These are phyloP conservation scores for Pseudococcus jackbeardsleyi DNA, from an alignment of 2,888 invertebrate genomes.

Conservation along the genomic window DNA sequence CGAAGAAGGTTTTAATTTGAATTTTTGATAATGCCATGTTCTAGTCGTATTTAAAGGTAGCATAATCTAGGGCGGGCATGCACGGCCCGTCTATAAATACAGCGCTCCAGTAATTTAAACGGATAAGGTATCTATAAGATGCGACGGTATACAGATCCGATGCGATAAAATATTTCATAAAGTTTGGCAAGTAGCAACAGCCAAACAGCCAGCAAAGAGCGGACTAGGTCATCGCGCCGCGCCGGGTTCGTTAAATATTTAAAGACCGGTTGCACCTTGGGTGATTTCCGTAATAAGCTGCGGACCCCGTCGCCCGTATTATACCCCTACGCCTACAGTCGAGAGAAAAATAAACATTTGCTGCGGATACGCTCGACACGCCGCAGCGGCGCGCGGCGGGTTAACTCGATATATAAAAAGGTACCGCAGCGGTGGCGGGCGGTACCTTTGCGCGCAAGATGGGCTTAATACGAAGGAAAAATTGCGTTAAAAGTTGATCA, in stretches of 20 bases:
- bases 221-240: neutral
- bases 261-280: slow-evolving; percentile 6
- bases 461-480: slow-evolving; percentile 42
- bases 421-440: neutral
- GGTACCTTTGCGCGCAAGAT: neutral
- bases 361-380: neutral
- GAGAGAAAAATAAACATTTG: neutral
- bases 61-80: too few relatives aligned
- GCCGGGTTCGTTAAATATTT: neutral
- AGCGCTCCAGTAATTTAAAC: too few relatives aligned
- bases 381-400: neutral
- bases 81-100: too few relatives aligned
- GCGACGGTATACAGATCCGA: neutral
- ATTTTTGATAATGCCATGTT: neutral
- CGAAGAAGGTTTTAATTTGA: slow-evolving; percentile 8
- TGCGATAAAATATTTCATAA: slow-evolving; percentile 8
- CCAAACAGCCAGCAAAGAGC: too few relatives aligned
- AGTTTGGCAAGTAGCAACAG: neutral
- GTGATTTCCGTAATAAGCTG: neutral
- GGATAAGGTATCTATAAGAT: neutral
- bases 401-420: neutral
- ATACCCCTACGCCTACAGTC: neutral
- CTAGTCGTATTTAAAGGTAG: too few relatives aligned
- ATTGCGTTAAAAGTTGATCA: slow-evolving; percentile 45
- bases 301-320: too few relatives aligned